Conservation (phyloP, 2,888 invertebrate species). For the Alloscopus bannaensis region DNA sequence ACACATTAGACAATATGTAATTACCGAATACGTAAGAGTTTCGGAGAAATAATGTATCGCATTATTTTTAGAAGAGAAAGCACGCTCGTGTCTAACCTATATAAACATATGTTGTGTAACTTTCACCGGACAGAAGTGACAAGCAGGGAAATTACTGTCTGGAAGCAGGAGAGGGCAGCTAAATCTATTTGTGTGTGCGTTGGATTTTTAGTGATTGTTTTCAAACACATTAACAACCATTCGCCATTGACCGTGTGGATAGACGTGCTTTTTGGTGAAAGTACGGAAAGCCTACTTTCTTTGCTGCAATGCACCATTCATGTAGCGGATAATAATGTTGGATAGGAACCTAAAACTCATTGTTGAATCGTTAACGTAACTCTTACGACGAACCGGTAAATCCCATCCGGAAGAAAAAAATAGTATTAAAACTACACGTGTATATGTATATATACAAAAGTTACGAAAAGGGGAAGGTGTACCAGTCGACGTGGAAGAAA, state of each 20-base stretch:
- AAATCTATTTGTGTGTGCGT: not conserved
- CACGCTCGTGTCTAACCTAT: not conserved
- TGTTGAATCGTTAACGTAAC: constrained; percentile 5
- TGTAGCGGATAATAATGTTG: too few relatives aligned
- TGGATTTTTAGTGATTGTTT: not conserved
- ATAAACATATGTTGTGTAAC: not conserved
- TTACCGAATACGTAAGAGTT: not conserved
- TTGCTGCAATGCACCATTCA: too few relatives aligned
- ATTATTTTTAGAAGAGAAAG: not conserved
- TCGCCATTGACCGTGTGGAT: not conserved
- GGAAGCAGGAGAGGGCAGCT: too few relatives aligned
- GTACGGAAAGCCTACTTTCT: not conserved
- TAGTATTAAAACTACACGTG: not conserved
- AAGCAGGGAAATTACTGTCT: not conserved
- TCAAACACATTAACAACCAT: not conserved
- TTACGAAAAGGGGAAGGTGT: not conserved
- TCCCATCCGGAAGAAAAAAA: constrained; percentile 13
- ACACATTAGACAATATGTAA: not conserved
- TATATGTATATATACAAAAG: not conserved
- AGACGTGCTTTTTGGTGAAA: not conserved
- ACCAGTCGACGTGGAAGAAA: not conserved
- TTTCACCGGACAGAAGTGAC: not conserved
- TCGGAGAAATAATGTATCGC: too few relatives aligned
- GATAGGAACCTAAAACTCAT: constrained; percentile 1
- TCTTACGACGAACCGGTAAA: constrained; percentile 2